A percentile compares a stretch with the other conserved stretches of the same genome.
These are phyloP conservation scores for Sturnira hondurensis DNA, from an alignment of 2,113 vertebrate species.

Conservation along the genomic window DNA sequence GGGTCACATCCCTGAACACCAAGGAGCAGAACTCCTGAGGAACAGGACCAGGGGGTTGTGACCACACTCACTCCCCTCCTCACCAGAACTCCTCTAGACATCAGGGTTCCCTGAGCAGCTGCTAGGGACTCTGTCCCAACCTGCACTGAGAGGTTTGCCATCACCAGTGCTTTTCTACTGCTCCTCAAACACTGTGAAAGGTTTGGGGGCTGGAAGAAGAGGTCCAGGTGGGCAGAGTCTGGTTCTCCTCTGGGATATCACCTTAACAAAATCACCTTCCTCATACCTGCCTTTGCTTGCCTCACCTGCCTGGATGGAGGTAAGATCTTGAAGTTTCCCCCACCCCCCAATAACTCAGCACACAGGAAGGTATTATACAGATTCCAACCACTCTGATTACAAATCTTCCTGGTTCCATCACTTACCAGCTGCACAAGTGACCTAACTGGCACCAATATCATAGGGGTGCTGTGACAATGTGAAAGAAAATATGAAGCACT, in stretches of 20 bases:
- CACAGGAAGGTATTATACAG: not conserved
- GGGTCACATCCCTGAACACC: not conserved
- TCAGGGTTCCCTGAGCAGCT: not conserved
- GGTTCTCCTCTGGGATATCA: not conserved
- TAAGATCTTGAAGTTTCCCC: not conserved
- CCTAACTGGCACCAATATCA: not conserved
- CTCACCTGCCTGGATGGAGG: not conserved
- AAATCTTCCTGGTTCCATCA: not conserved
- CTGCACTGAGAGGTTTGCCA: accelerated
- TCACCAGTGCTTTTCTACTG: not conserved
- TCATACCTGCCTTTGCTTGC: not conserved
- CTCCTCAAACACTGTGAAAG: not conserved
- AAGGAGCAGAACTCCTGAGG: not conserved
- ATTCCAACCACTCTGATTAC: too few species aligned
- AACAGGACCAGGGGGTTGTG: not conserved
- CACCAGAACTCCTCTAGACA: not conserved
- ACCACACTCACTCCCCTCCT: not conserved
- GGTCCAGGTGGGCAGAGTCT: not conserved
- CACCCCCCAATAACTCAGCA: accelerated
- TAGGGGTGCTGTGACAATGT: not conserved
- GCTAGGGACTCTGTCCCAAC: not conserved
- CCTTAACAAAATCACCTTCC: not conserved
- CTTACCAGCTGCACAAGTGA: not conserved
- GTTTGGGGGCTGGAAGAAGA: not conserved
- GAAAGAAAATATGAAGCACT: not conserved